phyloP scores from a whole-genome alignment of 1,140 invertebrate species.

The Ditylenchus dipsaci region DNA sequence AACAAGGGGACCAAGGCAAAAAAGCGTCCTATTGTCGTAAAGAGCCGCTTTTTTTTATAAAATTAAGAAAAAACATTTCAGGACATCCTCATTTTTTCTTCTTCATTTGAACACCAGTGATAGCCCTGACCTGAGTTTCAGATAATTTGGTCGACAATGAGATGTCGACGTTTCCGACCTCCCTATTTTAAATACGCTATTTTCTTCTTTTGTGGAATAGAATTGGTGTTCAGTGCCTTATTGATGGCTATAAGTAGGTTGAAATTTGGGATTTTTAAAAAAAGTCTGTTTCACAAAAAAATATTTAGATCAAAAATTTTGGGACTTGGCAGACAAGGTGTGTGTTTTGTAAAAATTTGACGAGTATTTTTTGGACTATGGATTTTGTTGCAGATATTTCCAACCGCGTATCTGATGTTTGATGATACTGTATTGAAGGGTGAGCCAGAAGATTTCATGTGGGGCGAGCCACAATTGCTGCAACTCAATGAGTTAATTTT shows the following conservation, averaged over 20 bases:
- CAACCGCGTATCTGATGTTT: constrained; percentile 29
- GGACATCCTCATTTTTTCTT: too few species aligned
- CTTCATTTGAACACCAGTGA: too few species aligned
- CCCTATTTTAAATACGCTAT: constrained; percentile 23
- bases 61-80: too few species aligned
- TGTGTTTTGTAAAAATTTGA: too few species aligned
- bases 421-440: constrained; percentile 29
- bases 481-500: constrained; percentile 7
- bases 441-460: constrained; percentile 28
- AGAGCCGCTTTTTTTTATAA: too few species aligned
- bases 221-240: constrained; percentile 26
- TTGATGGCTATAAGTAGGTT: constrained; percentile 31
- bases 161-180: constrained; percentile 9
- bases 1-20: too few species aligned
- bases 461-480: constrained; percentile 5
- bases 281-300: background rate
- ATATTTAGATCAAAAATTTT: constrained; percentile 36
- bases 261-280: background rate
- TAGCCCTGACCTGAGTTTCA: too few species aligned
- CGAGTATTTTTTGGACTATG: too few species aligned
- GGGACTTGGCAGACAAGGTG: constrained; percentile 27
- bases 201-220: constrained; percentile 34
- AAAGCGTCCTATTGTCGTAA: too few species aligned
- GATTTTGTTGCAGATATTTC: constrained; percentile 16
- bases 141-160: too few species aligned